Conservation (phyloP, 2,888 invertebrate genomes). For the Troides aeacus region DNA sequence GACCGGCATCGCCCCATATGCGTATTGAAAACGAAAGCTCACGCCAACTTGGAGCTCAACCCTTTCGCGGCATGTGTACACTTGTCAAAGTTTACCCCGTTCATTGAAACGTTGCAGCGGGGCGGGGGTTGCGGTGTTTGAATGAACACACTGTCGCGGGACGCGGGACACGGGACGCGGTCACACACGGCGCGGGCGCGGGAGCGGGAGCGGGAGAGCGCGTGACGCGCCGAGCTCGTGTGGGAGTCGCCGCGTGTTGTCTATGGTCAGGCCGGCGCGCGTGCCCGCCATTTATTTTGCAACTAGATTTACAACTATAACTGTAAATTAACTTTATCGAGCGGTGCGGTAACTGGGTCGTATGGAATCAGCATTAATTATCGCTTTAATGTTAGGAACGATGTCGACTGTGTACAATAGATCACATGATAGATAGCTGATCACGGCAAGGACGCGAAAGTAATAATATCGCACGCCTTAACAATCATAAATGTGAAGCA, state of each 20-base stretch:
- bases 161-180: conserved; percentile 44
- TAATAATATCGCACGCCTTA: conserved; percentile 53
- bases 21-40: conserved; percentile 71
- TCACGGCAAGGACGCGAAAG: conserved; percentile 75
- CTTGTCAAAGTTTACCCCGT: conserved; percentile 68
- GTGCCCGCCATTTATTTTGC: conserved; percentile 73
- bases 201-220: conserved; percentile 37
- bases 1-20: conserved; percentile 70
- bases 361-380: conserved; percentile 81
- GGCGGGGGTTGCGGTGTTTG: no score
- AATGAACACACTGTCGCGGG: conserved; percentile 10
- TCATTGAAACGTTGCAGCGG: conserved; percentile 64
- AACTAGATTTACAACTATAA: conserved; percentile 79
- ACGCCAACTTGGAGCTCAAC: conserved; percentile 64
- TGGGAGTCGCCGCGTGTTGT: conserved; percentile 70
- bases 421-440: conserved; percentile 77
- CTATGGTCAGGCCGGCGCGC: conserved; percentile 72
- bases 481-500: conserved; percentile 53
- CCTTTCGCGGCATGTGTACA: conserved; percentile 70
- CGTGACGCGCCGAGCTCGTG: conserved; percentile 49
- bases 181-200: conserved; percentile 38
- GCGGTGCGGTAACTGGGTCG: conserved; percentile 76
- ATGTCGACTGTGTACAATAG: conserved; percentile 76
- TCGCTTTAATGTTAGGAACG: conserved; percentile 77
- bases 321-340: conserved; percentile 79